Evolutionary conservation across 2,113 vertebrate species (phyloP).

Genomic region (Rynchops niger): DNA sequence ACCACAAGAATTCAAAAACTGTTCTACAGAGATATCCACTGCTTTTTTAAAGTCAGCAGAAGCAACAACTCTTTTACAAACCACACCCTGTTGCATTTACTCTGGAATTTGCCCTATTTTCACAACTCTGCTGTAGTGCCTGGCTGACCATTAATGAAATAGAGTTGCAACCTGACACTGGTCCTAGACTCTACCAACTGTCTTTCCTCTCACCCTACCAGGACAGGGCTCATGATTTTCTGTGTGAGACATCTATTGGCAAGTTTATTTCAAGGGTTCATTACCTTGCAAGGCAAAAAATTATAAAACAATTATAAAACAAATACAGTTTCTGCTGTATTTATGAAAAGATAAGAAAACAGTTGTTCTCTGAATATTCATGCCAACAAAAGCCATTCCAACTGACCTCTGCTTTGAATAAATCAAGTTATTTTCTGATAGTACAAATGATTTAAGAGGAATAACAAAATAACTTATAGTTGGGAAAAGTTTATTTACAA

Average conservation of each 20-base stretch:
- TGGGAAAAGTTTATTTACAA: neutral
- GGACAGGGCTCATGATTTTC: neutral
- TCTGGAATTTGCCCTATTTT: neutral
- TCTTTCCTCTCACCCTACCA: neutral
- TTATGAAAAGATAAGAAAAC: neutral
- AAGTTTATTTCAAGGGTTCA: neutral
- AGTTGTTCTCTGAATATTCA: neutral
- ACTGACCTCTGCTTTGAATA: neutral
- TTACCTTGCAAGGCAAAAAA: neutral
- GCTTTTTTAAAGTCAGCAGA: neutral
- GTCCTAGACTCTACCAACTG: fast-evolving
- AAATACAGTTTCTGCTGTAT: neutral
- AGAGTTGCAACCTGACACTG: neutral
- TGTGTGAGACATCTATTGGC: neutral
- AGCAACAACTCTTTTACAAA: neutral
- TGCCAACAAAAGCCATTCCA: neutral
- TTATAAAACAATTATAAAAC: neutral
- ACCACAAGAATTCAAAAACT: neutral
- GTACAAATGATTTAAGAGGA: neutral
- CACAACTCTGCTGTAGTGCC: too few relatives aligned
- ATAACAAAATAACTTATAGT: neutral
- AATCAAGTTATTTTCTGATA: neutral
- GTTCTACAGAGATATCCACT: neutral
- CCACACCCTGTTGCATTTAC: neutral
- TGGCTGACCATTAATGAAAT: neutral